phyloP scores from a whole-genome alignment of 2,888 invertebrate genomes.

The Eulithis prunata region DNA sequence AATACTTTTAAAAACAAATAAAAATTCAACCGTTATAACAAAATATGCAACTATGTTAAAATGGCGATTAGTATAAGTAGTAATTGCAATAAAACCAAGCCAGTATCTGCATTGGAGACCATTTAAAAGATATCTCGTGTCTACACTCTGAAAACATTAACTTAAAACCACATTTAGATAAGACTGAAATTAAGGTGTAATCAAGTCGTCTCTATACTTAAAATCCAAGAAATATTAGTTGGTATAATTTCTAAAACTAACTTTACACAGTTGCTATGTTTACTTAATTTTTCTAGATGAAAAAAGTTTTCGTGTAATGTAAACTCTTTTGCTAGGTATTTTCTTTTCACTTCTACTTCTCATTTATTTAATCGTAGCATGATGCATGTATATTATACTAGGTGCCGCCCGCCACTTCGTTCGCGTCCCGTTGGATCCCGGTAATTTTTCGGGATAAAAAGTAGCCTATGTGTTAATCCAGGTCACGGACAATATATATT shows the following conservation, averaged over 20 bases:
- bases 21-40: too few species aligned
- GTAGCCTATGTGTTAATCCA: too few species aligned
- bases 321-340: too few species aligned
- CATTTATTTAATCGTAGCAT: too few species aligned
- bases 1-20: too few species aligned
- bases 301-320: too few species aligned
- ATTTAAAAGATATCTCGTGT: slow-evolving; percentile 14
- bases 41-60: slow-evolving; percentile 7
- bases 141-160: slow-evolving; percentile 6
- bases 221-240: background rate
- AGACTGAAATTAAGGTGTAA: slow-evolving; percentile 7
- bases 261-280: background rate
- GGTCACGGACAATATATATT: too few species aligned
- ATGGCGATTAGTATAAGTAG: slow-evolving; percentile 1
- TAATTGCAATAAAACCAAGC: slow-evolving; percentile 7
- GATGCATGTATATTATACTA: too few species aligned
- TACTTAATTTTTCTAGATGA: background rate
- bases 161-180: slow-evolving; percentile 6
- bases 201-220: background rate
- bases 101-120: slow-evolving; percentile 4
- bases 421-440: too few species aligned
- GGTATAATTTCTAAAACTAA: background rate
- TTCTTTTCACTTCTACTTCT: too few species aligned
- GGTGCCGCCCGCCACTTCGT: too few species aligned
- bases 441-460: too few species aligned